Base-by-base conservation (phyloP, 92 coral and sea anemone genomes). In the Palythoa caribaeorum region DNA sequence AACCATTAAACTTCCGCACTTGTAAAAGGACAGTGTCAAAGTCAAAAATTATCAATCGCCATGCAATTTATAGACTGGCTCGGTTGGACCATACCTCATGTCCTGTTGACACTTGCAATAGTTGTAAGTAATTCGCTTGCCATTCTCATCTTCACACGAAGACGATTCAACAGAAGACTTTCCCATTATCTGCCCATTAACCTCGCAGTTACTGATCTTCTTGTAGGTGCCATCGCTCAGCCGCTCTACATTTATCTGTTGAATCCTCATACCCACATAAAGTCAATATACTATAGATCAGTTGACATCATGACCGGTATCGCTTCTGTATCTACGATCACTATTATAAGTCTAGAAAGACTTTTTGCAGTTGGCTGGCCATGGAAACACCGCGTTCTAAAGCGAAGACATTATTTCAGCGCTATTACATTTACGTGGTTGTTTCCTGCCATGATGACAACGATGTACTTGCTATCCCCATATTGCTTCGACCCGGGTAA, bases 121-220 rank as follows among this genome's bases (percentile, higher is more conserved):
- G 16, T 57, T 57, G 20, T 57, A 12, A 57, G 17, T 12, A 57
- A 57, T 17, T n/a, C n/a, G n/a, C n/a, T n/a, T n/a, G n/a, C n/a
- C n/a, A n/a, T n/a, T n/a, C n/a, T n/a, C n/a, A n/a, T 14, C 76
- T 71, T 71, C 48, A 71, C 48, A 71, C 76, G 14, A 20, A 71
- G 48, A 36, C n/a, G 47, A 15, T 71, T 71, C 76, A 35, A 35
- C 11, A 71, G 17, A 57, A 57, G 17, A 57, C 63, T 13, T 57
- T 57, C 17, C 20, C 44, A 70, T 0, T 70, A 70, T 70, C 75
- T 70, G 44, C 75, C 38, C 1, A 70, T 71, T 14, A 71, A 71
- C 76, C 76, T 71, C 9, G 76, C 48, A 14, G 14, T 71, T 71
- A 71, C 76, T 35, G 76, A 71, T 36, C 44, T 71, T 71, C 39